These are phyloP conservation scores for Solen grandis DNA, from an alignment of 1,140 invertebrate genomes.

Conservation along the genomic window DNA sequence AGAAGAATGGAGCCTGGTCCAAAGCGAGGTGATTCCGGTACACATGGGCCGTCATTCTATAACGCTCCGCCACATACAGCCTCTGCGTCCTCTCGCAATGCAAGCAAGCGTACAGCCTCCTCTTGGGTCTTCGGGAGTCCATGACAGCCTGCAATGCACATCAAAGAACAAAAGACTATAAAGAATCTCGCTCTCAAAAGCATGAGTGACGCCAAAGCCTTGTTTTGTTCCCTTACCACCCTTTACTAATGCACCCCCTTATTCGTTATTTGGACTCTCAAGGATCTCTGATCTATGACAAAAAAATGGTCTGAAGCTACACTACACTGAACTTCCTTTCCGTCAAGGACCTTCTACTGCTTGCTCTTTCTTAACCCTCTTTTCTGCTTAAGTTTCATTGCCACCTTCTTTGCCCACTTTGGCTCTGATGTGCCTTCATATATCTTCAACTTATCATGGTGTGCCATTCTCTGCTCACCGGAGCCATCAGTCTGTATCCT, in stretches of 20 bases:
- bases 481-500: neutral
- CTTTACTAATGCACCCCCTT: neutral
- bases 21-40: neutral
- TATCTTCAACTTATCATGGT: constrained; percentile 20
- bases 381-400: neutral
- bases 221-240: neutral
- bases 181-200: neutral
- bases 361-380: neutral
- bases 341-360: neutral
- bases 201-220: neutral
- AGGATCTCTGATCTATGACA: neutral
- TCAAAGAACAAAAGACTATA: neutral
- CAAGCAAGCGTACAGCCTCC: neutral
- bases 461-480: neutral
- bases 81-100: neutral
- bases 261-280: neutral
- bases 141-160: too few relatives aligned
- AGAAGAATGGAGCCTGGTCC: neutral
- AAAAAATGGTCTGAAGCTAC: neutral
- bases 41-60: neutral
- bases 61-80: neutral
- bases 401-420: neutral
- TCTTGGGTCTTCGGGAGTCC: too few relatives aligned
- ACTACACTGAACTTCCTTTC: neutral
- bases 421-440: too few relatives aligned